Evolutionary conservation across 2,113 vertebrate genomes (phyloP).

Genomic region (Nesospiza acunhae): DNA sequence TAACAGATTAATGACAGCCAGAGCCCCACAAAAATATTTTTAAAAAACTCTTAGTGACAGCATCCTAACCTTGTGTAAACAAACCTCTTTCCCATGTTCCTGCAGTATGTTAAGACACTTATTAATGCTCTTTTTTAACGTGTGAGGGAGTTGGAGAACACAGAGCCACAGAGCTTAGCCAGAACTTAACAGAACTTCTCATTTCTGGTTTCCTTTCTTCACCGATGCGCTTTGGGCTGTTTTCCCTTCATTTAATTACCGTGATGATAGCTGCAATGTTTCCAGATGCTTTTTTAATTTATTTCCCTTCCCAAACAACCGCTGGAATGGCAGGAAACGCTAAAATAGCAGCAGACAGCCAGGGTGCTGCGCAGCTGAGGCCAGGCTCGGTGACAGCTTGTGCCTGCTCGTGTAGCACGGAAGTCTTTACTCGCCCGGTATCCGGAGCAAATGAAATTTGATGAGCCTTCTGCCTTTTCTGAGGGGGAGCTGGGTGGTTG

Average conservation of each 20-base stretch:
- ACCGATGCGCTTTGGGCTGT: background rate
- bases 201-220: background rate
- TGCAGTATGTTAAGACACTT: background rate
- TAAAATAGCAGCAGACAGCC: background rate
- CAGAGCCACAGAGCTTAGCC: background rate
- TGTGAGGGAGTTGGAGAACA: background rate
- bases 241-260: constrained; percentile 13
- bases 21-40: background rate
- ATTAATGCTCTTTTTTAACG: background rate
- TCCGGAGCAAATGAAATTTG: constrained; percentile 4
- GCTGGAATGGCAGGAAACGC: constrained; percentile 1
- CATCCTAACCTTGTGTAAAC: background rate
- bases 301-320: background rate
- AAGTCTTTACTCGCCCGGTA: background rate
- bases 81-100: background rate
- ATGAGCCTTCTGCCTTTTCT: constrained; percentile 3
- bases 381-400: background rate
- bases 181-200: background rate
- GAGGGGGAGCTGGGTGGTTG: background rate
- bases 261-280: background rate
- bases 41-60: background rate
- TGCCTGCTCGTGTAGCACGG: background rate
- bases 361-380: background rate
- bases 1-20: background rate
- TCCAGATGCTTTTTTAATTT: background rate